phyloP scores from a whole-genome alignment of 2,113 vertebrate genomes.

The Melanerpes formicivorus region DNA sequence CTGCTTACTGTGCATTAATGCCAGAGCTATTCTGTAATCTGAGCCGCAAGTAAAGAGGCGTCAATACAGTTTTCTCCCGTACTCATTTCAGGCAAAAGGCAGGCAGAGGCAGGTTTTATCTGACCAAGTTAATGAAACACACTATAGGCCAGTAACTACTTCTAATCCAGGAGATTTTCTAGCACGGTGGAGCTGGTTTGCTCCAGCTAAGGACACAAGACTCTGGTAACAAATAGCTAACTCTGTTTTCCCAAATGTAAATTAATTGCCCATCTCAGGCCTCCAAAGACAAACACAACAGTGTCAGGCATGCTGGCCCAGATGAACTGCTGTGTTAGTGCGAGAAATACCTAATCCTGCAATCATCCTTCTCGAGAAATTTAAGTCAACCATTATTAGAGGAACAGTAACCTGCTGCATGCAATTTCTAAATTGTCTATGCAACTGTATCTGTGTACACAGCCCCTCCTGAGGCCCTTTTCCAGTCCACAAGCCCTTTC shows the following conservation, averaged over 20 bases:
- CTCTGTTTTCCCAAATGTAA: neutral
- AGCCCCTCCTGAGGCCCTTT: neutral
- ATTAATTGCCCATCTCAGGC: neutral
- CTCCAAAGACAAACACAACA: neutral
- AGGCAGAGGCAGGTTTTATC: neutral
- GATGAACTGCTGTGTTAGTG: neutral
- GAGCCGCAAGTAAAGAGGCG: neutral
- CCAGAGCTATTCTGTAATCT: slow-evolving; percentile 30
- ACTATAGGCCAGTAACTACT: neutral
- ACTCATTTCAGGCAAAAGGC: neutral
- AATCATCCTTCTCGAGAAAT: neutral
- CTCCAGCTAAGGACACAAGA: neutral
- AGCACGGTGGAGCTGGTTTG: neutral
- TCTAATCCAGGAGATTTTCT: neutral
- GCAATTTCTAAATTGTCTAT: neutral
- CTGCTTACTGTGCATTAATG: neutral
- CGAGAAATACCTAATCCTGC: neutral
- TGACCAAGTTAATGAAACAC: neutral
- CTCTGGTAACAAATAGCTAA: neutral
- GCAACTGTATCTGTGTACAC: neutral
- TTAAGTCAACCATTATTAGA: neutral
- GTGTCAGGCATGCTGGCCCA: neutral
- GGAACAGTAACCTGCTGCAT: neutral
- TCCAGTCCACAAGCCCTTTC: slow-evolving; percentile 5
- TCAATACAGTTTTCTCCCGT: neutral